Evolutionary conservation across 2,888 invertebrate species (phyloP).

Genomic region (Diarsia dahlii): DNA sequence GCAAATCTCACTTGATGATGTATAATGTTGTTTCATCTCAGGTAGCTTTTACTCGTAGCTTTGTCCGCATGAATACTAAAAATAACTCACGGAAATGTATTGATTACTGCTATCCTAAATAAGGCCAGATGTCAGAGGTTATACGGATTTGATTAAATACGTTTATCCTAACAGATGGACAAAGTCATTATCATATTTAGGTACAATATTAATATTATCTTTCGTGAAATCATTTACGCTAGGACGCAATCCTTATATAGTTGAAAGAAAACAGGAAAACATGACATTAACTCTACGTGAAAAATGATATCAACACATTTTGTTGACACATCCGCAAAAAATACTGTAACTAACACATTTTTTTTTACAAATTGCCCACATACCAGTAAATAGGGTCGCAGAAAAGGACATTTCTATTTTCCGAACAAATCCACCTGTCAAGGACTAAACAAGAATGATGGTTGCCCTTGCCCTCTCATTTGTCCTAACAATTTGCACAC

Average conservation of each 20-base stretch:
- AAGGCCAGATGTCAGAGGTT: background rate
- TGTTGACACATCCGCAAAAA: slow-evolving; percentile 4
- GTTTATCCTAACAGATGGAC: background rate
- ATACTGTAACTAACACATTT: slow-evolving; percentile 12
- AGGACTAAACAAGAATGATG: slow-evolving; percentile 69
- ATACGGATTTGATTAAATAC: background rate
- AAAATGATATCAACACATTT: slow-evolving; percentile 4
- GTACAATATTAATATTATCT: background rate
- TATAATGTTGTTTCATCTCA: background rate
- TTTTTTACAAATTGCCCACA: slow-evolving; percentile 24
- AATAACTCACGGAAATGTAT: background rate
- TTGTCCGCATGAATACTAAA: background rate
- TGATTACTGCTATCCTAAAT: background rate
- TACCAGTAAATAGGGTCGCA: slow-evolving; percentile 30
- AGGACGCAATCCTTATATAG: background rate
- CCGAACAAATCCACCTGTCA: slow-evolving; percentile 65
- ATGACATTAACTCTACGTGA: background rate
- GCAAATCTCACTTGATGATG: too few species aligned
- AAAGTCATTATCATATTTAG: background rate
- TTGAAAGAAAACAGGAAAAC: slow-evolving; percentile 2
- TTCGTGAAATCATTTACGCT: background rate
- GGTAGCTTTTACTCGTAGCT: background rate
- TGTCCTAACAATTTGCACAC: slow-evolving; percentile 61
- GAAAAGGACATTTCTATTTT: slow-evolving; percentile 58
- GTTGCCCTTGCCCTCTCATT: slow-evolving; percentile 61